Conservation (phyloP, 1,140 invertebrate genomes). For the Heliconius himera region DNA sequence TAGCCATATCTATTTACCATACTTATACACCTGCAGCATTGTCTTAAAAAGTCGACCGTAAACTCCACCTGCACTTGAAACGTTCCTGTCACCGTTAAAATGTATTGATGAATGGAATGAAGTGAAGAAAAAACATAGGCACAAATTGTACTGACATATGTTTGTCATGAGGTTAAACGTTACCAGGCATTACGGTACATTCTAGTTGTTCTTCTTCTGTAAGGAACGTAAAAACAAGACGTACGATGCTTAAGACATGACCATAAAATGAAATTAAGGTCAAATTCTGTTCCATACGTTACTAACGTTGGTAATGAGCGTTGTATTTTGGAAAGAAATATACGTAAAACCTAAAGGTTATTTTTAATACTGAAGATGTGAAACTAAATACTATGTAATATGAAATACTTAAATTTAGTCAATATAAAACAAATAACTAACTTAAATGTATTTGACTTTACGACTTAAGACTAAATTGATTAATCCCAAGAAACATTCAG, state of each 20-base stretch:
- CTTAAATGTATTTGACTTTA: constrained; percentile 24
- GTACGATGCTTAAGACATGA: constrained; percentile 18
- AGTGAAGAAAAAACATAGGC: constrained; percentile 21
- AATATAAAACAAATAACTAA: neutral
- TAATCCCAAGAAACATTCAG: constrained; percentile 47
- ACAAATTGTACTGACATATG: constrained; percentile 33
- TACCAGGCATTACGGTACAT: constrained; percentile 34
- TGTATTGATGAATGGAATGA: constrained; percentile 40
- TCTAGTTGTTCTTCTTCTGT: constrained; percentile 31
- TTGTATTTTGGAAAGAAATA: constrained; percentile 1
- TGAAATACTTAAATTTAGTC: neutral
- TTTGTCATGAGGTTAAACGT: constrained; percentile 34
- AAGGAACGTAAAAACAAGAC: constrained; percentile 20
- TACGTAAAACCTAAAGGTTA: neutral
- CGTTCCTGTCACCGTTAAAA: constrained; percentile 49
- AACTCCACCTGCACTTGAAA: constrained; percentile 67
- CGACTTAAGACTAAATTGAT: constrained; percentile 53
- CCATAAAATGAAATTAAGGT: constrained; percentile 24
- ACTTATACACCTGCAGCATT: constrained; percentile 73
- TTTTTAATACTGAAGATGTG: neutral
- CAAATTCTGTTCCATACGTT: constrained; percentile 15
- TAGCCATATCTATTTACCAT: constrained; percentile 76
- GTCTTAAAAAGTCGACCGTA: constrained; percentile 73
- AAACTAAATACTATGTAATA: neutral
- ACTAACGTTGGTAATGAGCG: neutral